Evolutionary conservation across 2,888 invertebrate species (phyloP).

Genomic region (Digitonthophagus gazella): DNA sequence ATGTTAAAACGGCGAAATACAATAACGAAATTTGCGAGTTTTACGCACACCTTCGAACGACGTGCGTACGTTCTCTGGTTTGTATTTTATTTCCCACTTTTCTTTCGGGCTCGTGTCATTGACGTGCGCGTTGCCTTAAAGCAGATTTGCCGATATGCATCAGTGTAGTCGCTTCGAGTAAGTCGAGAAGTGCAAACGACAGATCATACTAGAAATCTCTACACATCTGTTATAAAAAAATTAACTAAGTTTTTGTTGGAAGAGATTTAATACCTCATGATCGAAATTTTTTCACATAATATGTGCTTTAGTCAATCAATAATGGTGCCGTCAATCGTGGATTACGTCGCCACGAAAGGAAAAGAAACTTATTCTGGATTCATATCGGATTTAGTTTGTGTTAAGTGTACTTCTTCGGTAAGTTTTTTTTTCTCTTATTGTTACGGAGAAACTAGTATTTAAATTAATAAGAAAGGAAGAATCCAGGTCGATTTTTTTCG

Average conservation of each 20-base stretch:
- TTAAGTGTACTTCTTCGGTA: constrained; percentile 48
- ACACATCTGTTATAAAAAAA: no score
- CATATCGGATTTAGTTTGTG: constrained; percentile 47
- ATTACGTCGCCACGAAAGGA: constrained; percentile 49
- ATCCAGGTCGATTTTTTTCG: neutral
- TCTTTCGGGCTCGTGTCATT: neutral
- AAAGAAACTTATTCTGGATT: constrained; percentile 49
- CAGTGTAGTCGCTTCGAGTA: neutral
- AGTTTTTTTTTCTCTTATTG: no score
- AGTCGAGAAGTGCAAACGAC: no score
- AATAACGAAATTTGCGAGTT: no score
- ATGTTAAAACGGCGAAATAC: no score
- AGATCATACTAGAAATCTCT: no score
- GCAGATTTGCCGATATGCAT: neutral
- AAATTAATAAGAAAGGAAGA: neutral
- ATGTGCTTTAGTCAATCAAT: constrained; percentile 50
- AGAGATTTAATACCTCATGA: neutral
- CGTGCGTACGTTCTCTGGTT: neutral
- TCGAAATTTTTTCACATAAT: constrained; percentile 20
- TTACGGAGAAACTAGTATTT: neutral
- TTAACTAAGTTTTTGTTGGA: no score
- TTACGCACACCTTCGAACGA: no score
- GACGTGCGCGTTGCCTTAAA: neutral
- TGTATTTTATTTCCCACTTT: neutral
- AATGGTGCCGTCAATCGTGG: constrained; percentile 51